phyloP scores from a whole-genome alignment of 92 coral and sea anemone genomes.

The Palythoa grandis region DNA sequence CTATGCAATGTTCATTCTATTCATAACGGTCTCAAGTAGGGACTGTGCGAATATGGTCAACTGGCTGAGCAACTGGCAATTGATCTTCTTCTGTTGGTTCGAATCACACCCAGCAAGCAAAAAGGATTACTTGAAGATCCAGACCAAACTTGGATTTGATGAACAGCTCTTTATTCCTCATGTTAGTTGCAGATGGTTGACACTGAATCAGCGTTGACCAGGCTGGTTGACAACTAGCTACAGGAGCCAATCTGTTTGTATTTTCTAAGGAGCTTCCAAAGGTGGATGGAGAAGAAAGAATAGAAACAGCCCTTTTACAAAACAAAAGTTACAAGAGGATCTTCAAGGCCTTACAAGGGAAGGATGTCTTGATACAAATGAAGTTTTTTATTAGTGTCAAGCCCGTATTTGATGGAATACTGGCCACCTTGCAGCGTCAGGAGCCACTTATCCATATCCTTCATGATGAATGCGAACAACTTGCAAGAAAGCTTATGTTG shows the following conservation, averaged over 20 bases:
- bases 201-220: neutral
- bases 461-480: slow-evolving; percentile 48
- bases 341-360: neutral
- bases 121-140: slow-evolving; percentile 1
- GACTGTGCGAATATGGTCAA: slow-evolving; percentile 33
- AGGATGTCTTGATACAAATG: slow-evolving; percentile 37
- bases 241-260: neutral
- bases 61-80: slow-evolving; percentile 14
- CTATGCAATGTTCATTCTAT: slow-evolving; percentile 40
- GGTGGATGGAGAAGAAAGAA: neutral
- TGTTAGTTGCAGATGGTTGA: slow-evolving; percentile 14
- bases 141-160: slow-evolving; percentile 3
- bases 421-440: slow-evolving; percentile 39
- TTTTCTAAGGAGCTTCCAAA: neutral
- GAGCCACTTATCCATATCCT: slow-evolving; percentile 43
- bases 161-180: neutral
- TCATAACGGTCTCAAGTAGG: slow-evolving; percentile 35
- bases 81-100: slow-evolving; percentile 27
- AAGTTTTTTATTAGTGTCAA: slow-evolving; percentile 46
- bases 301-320: neutral
- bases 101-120: slow-evolving; percentile 14
- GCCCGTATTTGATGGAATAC: slow-evolving; percentile 46
- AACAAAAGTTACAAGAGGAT: neutral
- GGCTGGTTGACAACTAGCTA: slow-evolving; percentile 1
- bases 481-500: slow-evolving; percentile 37